Percentiles rank a stretch among this genome's conserved stretches.
These are phyloP conservation scores for Cygnus atratus DNA, from an alignment of 2,113 vertebrate genomes.

Conservation along the genomic window DNA sequence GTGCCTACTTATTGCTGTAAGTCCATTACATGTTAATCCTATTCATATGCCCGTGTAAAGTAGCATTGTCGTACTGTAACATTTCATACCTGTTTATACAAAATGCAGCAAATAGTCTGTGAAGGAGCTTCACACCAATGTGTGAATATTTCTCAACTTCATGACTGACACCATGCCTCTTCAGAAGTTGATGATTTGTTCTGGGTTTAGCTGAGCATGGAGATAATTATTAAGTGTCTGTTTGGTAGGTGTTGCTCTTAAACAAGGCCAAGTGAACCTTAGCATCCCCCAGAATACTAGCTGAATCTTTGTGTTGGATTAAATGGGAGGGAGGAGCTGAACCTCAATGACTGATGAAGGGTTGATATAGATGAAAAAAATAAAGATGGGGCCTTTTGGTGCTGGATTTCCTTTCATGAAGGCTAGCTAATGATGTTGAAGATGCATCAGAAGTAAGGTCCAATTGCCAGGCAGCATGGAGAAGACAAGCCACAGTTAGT, in stretches of 20 bases:
- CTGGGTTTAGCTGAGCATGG: background rate
- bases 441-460: background rate
- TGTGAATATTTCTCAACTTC: background rate
- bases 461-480: background rate
- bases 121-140: background rate
- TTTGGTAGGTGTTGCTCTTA: background rate
- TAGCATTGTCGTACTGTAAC: background rate
- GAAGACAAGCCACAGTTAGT: background rate
- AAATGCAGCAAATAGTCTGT: background rate
- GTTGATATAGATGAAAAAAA: background rate
- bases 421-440: background rate
- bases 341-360: background rate
- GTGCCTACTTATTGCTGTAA: background rate
- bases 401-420: background rate
- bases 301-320: rapidly evolving
- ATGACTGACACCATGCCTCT: background rate
- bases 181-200: background rate
- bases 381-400: background rate
- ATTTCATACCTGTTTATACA: background rate
- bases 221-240: background rate
- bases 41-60: background rate
- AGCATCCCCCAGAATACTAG: background rate
- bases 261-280: background rate
- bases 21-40: background rate
- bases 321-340: background rate